A percentile compares a stretch with the other conserved stretches of the same genome.
phyloP scores from a whole-genome alignment of 2,888 invertebrate species.

The Cabera pusaria region DNA sequence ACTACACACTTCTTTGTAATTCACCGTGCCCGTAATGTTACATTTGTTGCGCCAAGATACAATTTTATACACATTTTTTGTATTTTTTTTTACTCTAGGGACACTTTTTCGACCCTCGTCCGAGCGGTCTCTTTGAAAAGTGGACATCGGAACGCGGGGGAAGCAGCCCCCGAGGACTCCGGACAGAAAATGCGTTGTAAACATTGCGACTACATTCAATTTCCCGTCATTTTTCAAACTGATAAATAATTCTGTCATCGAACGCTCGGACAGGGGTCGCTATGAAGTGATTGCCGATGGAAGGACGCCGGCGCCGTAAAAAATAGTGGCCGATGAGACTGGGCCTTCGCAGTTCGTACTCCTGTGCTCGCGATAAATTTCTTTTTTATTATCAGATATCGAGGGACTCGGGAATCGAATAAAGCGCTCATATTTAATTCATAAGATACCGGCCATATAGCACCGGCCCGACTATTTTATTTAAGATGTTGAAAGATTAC shows the following conservation, averaged over 20 bases:
- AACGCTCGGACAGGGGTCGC: slow-evolving; percentile 82
- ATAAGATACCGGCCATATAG: slow-evolving; percentile 82
- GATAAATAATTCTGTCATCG: slow-evolving; percentile 85
- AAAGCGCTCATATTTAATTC: slow-evolving; percentile 84
- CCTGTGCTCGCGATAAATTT: slow-evolving; percentile 80
- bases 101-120: slow-evolving; percentile 84
- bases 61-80: slow-evolving; percentile 75
- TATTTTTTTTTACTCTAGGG: slow-evolving; percentile 79
- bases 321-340: slow-evolving; percentile 77
- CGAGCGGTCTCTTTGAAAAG: slow-evolving; percentile 83
- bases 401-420: slow-evolving; percentile 83
- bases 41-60: slow-evolving; percentile 72
- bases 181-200: slow-evolving; percentile 83
- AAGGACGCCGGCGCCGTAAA: slow-evolving; percentile 70
- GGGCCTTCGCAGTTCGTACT: slow-evolving; percentile 53
- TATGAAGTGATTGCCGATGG: slow-evolving; percentile 83
- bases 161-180: slow-evolving; percentile 80
- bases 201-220: slow-evolving; percentile 85
- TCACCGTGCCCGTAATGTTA: slow-evolving; percentile 65
- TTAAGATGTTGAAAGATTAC: slow-evolving; percentile 79
- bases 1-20: slow-evolving; percentile 74
- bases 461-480: slow-evolving; percentile 79
- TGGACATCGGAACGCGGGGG: slow-evolving; percentile 84
- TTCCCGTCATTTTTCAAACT: slow-evolving; percentile 85
- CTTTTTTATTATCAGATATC: slow-evolving; percentile 84